Percentiles rank a stretch among this genome's conserved stretches.
phyloP scores from a whole-genome alignment of 2,113 vertebrate species.

The Passerina amoena region DNA sequence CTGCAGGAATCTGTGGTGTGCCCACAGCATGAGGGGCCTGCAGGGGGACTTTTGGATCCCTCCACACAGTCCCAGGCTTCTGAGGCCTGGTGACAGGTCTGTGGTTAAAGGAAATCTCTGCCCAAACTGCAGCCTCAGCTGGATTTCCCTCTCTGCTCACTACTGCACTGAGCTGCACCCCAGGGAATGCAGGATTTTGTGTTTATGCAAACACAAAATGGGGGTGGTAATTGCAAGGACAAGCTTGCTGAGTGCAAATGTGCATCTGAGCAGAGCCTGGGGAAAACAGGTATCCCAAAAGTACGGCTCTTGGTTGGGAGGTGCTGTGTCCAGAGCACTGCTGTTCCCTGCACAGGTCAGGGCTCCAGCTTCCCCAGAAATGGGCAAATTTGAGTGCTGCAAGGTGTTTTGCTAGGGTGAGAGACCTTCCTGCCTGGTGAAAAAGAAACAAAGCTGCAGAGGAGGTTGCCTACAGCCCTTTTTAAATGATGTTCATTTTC shows the following conservation, averaged over 20 bases:
- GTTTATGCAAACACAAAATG: rapidly evolving
- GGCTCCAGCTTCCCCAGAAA: neutral
- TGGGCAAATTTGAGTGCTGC: neutral
- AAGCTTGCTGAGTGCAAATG: neutral
- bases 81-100: neutral
- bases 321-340: neutral
- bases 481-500: neutral
- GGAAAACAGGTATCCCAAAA: neutral
- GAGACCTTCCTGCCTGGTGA: neutral
- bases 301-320: neutral
- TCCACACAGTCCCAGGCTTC: neutral
- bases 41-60: neutral
- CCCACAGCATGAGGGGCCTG: rapidly evolving
- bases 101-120: neutral
- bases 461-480: neutral
- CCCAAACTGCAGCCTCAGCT: neutral
- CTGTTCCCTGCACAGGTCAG: neutral
- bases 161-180: rapidly evolving
- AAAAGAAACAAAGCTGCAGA: neutral
- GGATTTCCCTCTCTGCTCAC: neutral
- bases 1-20: neutral
- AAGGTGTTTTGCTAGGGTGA: neutral
- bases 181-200: neutral
- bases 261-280: neutral
- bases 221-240: neutral